A percentile compares a stretch with the other conserved stretches of the same genome.
These are phyloP conservation scores for Brevimyrus niger DNA, from an alignment of 2,113 vertebrate species.

Conservation along the genomic window DNA sequence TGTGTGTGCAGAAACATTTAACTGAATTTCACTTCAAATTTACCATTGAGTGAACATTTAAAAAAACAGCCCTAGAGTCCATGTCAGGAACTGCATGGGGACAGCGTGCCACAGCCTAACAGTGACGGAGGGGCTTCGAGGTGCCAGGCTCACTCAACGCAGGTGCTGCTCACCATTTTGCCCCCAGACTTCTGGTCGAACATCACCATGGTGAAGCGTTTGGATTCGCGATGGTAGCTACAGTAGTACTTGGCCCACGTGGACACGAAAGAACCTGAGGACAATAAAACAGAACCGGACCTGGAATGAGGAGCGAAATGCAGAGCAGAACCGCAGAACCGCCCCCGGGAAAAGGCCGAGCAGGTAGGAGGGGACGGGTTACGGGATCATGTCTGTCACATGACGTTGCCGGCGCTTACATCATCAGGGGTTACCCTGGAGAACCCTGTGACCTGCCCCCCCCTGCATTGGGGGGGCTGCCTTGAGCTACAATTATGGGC, in stretches of 20 bases:
- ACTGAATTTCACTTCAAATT: not conserved
- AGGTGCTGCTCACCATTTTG: constrained; percentile 74
- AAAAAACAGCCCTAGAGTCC: not conserved
- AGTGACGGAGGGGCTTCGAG: not conserved
- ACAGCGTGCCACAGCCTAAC: not conserved
- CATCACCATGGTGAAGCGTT: constrained; percentile 81
- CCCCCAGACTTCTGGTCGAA: constrained; percentile 96
- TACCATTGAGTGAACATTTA: not conserved
- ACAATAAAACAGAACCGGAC: not conserved
- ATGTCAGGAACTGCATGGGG: not conserved
- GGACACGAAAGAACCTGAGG: constrained; percentile 86
- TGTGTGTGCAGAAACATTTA: not conserved
- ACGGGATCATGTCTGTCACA: not conserved
- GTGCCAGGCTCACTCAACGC: not conserved
- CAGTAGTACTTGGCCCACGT: constrained; percentile 98
- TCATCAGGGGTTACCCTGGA: not conserved
- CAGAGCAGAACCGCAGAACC: not conserved
- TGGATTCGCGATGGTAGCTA: constrained; percentile 84
- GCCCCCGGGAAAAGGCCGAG: not conserved
- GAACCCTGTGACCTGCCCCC: not conserved
- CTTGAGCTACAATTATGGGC: not conserved
- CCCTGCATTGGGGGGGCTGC: not conserved
- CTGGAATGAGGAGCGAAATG: not conserved
- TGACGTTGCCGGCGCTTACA: not conserved
- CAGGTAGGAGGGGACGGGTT: not conserved